Evolutionary conservation across 1,140 invertebrate genomes (phyloP).

Genomic region (Calephelis virginiensis): DNA sequence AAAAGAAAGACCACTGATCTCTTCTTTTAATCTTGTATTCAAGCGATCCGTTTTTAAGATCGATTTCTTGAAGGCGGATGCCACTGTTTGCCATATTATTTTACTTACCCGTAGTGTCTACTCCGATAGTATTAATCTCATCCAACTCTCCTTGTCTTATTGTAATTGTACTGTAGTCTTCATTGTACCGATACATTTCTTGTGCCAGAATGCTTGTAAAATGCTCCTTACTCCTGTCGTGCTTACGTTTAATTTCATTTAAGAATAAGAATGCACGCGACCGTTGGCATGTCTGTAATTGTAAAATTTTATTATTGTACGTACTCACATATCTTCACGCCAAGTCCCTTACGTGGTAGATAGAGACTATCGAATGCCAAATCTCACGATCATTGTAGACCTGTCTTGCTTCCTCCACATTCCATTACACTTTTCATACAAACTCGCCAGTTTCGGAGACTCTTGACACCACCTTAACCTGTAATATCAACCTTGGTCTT

Average conservation of each 20-base stretch:
- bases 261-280: conserved; percentile 93
- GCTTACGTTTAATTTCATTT: conserved; percentile 91
- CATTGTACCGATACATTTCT: conserved; percentile 93
- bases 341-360: too few species aligned
- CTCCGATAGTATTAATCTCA: conserved; percentile 95
- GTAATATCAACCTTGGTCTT: too few species aligned
- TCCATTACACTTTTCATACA: too few species aligned
- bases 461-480: too few species aligned
- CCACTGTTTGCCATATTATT: background rate
- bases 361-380: too few species aligned
- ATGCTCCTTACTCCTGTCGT: conserved; percentile 87
- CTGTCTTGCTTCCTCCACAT: too few species aligned
- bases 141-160: conserved; percentile 93
- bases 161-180: conserved; percentile 89
- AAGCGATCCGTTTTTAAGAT: too few species aligned
- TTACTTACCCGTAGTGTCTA: conserved; percentile 91
- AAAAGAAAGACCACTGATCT: too few species aligned
- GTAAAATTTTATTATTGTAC: conserved; percentile 18
- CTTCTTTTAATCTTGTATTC: too few species aligned
- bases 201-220: conserved; percentile 88
- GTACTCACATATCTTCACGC: background rate
- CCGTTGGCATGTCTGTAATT: conserved; percentile 90
- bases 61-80: too few species aligned
- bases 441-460: too few species aligned
- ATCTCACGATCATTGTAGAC: too few species aligned